phyloP scores from a whole-genome alignment of 2,888 invertebrate genomes.

The Cordilura impudica region DNA sequence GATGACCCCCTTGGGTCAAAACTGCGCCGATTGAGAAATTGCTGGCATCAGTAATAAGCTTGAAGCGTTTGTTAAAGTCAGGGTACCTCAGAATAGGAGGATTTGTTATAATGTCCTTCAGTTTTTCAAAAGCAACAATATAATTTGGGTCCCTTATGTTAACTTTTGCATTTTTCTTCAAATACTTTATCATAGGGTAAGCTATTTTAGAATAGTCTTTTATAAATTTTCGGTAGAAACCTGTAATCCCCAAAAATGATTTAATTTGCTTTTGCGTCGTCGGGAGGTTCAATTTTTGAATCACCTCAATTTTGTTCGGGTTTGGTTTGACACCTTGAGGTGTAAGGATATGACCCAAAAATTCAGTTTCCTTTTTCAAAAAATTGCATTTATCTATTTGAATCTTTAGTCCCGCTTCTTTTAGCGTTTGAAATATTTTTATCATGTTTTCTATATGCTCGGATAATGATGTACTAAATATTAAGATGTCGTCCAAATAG shows the following conservation, averaged over 20 bases:
- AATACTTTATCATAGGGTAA: background rate
- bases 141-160: too few relatives aligned
- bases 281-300: constrained; percentile 7
- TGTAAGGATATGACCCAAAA: constrained; percentile 1
- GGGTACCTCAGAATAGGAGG: too few relatives aligned
- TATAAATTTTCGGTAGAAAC: too few relatives aligned
- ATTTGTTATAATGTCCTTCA: too few relatives aligned
- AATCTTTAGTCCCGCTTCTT: background rate
- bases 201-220: background rate
- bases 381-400: constrained; percentile 15
- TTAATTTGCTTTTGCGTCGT: background rate
- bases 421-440: background rate
- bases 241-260: background rate
- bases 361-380: constrained; percentile 11
- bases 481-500: constrained; percentile 13
- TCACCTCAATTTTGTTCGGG: background rate
- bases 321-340: background rate
- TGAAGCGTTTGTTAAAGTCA: constrained; percentile 14
- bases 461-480: constrained; percentile 12
- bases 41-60: constrained; percentile 16
- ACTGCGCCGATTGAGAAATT: constrained; percentile 12
- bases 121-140: background rate
- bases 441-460: background rate
- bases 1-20: constrained; percentile 42
- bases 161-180: background rate